Percentiles rank a stretch among this genome's conserved stretches.
Evolutionary conservation across 2,113 vertebrate genomes (phyloP).

Genomic region (Silurus glanis): DNA sequence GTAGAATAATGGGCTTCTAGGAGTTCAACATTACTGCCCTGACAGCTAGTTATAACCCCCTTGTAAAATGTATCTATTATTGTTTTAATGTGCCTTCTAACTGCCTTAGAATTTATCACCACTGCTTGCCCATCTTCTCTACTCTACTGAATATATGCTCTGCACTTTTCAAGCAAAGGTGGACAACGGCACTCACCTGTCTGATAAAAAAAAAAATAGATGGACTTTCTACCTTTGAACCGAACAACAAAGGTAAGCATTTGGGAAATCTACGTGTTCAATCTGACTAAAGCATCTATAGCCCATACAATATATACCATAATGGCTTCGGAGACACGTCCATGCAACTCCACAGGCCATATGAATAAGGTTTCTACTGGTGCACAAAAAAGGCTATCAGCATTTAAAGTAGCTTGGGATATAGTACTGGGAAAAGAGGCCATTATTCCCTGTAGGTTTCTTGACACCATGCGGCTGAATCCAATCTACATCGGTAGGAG

Average conservation of each 20-base stretch:
- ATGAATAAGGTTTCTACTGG: constrained; percentile 1
- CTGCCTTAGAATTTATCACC: neutral
- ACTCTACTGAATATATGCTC: neutral
- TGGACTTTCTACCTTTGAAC: neutral
- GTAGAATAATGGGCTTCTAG: constrained; percentile 1
- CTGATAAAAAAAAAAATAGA: neutral
- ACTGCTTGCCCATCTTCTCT: neutral
- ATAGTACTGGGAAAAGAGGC: constrained; percentile 1
- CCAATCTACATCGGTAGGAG: constrained; percentile 2
- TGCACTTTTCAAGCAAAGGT: neutral
- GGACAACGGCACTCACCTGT: neutral
- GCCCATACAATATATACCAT: neutral
- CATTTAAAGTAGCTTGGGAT: constrained; percentile 29
- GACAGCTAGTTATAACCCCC: constrained; percentile 12
- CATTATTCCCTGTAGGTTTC: constrained; percentile 23
- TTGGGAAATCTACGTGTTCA: constrained; percentile 18
- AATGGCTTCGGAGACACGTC: neutral
- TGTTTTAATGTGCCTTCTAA: constrained; percentile 25
- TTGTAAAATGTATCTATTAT: constrained; percentile 14
- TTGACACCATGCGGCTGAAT: constrained; percentile 11
- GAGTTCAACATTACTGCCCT: constrained; percentile 5
- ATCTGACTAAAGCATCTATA: neutral
- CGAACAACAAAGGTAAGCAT: neutral
- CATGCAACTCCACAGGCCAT: neutral
- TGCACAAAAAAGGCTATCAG: neutral